These are phyloP conservation scores for Erannis defoliaria DNA, from an alignment of 2,888 invertebrate species.

Conservation along the genomic window DNA sequence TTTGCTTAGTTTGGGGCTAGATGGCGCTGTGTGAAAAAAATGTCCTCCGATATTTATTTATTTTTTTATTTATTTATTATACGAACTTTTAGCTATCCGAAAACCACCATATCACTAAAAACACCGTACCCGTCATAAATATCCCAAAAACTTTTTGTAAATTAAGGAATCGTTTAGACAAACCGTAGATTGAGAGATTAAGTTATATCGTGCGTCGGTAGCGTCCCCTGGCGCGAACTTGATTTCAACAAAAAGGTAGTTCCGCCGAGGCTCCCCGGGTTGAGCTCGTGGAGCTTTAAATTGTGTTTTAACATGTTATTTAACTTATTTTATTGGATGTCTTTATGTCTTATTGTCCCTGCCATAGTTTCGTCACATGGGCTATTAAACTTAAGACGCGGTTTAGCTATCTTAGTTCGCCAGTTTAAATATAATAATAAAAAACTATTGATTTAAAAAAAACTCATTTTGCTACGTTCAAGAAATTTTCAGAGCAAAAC, in stretches of 20 bases:
- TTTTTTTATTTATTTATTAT: too few species aligned
- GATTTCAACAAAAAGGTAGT: conserved; percentile 41
- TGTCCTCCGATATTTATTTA: too few species aligned
- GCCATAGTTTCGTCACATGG: conserved; percentile 6
- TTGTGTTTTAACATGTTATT: conserved; percentile 23
- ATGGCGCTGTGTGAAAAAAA: too few species aligned
- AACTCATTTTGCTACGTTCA: too few species aligned
- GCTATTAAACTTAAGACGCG: not conserved
- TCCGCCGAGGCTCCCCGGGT: conserved; percentile 27
- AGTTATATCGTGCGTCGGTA: conserved; percentile 48
- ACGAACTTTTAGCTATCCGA: not conserved
- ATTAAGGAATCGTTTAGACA: conserved; percentile 37
- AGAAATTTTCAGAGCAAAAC: not conserved
- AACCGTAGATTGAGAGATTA: conserved; percentile 55
- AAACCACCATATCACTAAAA: conserved; percentile 1
- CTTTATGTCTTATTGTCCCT: too few species aligned
- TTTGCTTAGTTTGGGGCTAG: too few species aligned
- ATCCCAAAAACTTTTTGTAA: conserved; percentile 34
- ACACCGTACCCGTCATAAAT: conserved; percentile 42
- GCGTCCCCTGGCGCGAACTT: conserved; percentile 58
- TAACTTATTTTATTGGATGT: conserved; percentile 9
- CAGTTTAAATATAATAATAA: too few species aligned
- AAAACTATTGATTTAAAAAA: too few species aligned
- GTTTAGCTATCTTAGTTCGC: too few species aligned
- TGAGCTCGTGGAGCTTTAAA: conserved; percentile 21